Evolutionary conservation across 92 coral and sea anemone genomes (phyloP), one percentile per base, ranked within the genome.

Genomic region (Ricordea florida): DNA sequence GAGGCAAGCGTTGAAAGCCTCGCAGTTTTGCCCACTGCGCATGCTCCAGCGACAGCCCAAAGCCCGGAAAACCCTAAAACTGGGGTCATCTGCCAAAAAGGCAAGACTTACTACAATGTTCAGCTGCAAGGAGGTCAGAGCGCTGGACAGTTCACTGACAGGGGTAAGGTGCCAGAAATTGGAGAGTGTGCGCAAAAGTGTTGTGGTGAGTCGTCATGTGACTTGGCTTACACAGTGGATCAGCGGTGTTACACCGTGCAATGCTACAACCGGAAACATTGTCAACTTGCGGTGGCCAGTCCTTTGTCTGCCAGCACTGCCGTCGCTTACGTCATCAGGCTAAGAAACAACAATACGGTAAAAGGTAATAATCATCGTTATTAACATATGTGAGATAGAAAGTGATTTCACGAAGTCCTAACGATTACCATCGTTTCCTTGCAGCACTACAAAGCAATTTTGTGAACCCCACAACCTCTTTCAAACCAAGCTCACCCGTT

Each of bases 51-150:
- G 14, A 23, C 48, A 3, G 3, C 32, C 3, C 2, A 1, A 4
- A 15, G 21, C 21, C 6, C 16, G 5, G 30, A 10, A 2, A n/a
- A 27, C 8, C 0, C 34, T 40, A 25, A 29, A 5, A 50, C 32
- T 36, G 50, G 25, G 38, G 10, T 16, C 18, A 69, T 72, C 27
- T 94, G 98, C 40, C 78, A 81, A 23, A 77, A 84, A 11, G 91
- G 85, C 50, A 76, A 57, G 56, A 89, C 93, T 11, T 76, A 52
- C 16, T 76, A 79, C 57, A 83, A 94, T 37, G 93, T 92, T 8
- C 85, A 86, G 48, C 72, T 94, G 27, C 87, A 87, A 31, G 98
- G 98, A 9, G 97, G 93, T 31, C 72, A 89, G 44, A 85, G 84
- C 20, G 82, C 98, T 17, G 98, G 98, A 1, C 56, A 37, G 34